Evolutionary conservation across 2,113 vertebrate genomes (phyloP), one percentile per base, ranked within the genome.

Genomic region (Chauna torquata): DNA sequence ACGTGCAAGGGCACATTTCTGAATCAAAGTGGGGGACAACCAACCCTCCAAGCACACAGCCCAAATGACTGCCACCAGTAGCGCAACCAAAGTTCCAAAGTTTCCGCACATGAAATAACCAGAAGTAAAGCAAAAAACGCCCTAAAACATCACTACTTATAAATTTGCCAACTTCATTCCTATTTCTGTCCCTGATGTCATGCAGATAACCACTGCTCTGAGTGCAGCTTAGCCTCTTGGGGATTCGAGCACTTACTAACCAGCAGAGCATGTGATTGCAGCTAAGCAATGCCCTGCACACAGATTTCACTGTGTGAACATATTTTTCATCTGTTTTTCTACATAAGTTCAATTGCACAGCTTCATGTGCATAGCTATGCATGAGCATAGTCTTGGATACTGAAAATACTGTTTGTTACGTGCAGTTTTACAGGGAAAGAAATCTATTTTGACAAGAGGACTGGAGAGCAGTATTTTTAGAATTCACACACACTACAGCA

Each of bases 381-480:
- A 57, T 2, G 22, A 57, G 75, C 0, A 0, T 5, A 40, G 61
- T 23, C 75, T 59, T 4, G 12, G 66, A 34, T 10, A 38, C 11
- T 47, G 54, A 74, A 82, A 92, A 96, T n/a, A 59, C 38, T 3
- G 12, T 1, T 61, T 68, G 50, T 80, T 78, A 34, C 4, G 2
- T 40, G 59, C 45, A 69, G 70, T 57, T 94, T 87, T 88, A 92
- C 89, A 92, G 71, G 47, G 66, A 64, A 81, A 81, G 24, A 84
- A 79, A 95, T 77, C 50, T 91, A 36, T 70, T 96, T 86, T 91
- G 87, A 96, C 78, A 92, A 62, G 66, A 57, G 88, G 42, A 85
- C 50, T 75, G 2, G 0, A 44, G 54, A 80, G 54, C 1, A 2
- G 42, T 96, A 91, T 97, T 96, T 97, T 97, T 97, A 97, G 94